A percentile compares a stretch with the other conserved stretches of the same genome.
These are phyloP conservation scores for Julus scandinavius DNA, from an alignment of 2,888 invertebrate species.

Conservation along the genomic window DNA sequence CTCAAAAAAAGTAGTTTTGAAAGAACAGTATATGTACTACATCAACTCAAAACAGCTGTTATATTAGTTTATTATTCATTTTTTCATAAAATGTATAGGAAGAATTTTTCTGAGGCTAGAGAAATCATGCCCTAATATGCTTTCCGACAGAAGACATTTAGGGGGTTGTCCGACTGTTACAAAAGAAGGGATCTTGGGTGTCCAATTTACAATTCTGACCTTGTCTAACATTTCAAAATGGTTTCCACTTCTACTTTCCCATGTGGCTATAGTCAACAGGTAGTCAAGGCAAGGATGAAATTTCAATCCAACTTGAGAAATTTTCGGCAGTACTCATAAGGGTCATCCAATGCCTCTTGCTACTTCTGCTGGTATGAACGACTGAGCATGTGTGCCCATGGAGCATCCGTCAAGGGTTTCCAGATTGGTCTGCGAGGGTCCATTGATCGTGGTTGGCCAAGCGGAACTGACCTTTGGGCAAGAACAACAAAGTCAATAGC, in stretches of 20 bases:
- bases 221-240: too few relatives aligned
- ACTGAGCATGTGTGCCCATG: background rate
- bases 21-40: too few relatives aligned
- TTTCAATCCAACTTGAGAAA: background rate
- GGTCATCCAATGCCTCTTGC: background rate
- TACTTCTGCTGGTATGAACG: background rate
- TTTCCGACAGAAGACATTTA: too few relatives aligned
- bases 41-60: too few relatives aligned
- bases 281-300: background rate
- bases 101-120: too few relatives aligned
- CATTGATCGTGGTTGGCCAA: conserved; percentile 19
- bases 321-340: background rate
- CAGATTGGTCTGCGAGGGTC: conserved; percentile 20
- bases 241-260: background rate
- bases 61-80: too few relatives aligned
- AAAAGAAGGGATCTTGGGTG: too few relatives aligned
- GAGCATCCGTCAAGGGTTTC: background rate
- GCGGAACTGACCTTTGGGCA: conserved; percentile 20
- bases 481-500: conserved; percentile 14
- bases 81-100: too few relatives aligned
- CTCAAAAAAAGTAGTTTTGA: too few relatives aligned
- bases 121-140: too few relatives aligned
- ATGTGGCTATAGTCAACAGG: background rate
- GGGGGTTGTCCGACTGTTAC: too few relatives aligned
- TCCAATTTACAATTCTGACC: too few relatives aligned